A percentile compares a stretch with the other conserved stretches of the same genome.
phyloP scores from a whole-genome alignment of 2,113 vertebrate genomes.

The Hystrix cristata region DNA sequence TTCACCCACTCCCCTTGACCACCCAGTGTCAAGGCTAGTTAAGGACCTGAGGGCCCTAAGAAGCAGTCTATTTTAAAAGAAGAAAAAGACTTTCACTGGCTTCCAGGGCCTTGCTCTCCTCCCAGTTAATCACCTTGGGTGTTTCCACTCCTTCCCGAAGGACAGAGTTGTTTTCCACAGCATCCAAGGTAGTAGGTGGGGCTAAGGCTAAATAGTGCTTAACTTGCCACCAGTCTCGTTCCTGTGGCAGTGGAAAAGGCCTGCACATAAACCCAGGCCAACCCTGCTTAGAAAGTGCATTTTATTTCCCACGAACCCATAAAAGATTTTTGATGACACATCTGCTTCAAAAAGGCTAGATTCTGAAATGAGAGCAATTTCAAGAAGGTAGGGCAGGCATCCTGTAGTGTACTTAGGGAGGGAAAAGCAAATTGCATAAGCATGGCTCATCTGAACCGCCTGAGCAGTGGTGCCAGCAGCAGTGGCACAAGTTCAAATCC shows the following conservation, averaged over 20 bases:
- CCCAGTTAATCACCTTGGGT: background rate
- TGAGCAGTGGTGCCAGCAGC: background rate
- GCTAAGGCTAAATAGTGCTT: background rate
- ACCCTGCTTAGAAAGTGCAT: background rate
- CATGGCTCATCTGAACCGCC: slow-evolving; percentile 29
- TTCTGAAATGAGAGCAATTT: slow-evolving; percentile 64
- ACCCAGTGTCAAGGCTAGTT: background rate
- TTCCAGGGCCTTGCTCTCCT: background rate
- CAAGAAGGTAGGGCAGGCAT: background rate
- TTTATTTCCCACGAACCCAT: slow-evolving; percentile 53
- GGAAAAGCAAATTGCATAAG: background rate
- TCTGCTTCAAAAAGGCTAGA: slow-evolving; percentile 57
- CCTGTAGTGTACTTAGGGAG: background rate
- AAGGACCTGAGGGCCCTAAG: background rate
- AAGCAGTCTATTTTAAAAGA: background rate
- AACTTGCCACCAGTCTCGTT: background rate
- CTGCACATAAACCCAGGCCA: background rate
- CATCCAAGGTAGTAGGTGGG: background rate
- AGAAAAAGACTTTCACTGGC: background rate
- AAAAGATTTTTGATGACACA: slow-evolving; percentile 59
- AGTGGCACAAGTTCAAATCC: slow-evolving; percentile 64
- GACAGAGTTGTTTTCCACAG: background rate
- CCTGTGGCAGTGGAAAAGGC: background rate
- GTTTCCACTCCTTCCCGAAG: background rate
- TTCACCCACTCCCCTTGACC: background rate